Conservation (phyloP, 2,888 invertebrate genomes). For the Ctenicera cuprea region DNA sequence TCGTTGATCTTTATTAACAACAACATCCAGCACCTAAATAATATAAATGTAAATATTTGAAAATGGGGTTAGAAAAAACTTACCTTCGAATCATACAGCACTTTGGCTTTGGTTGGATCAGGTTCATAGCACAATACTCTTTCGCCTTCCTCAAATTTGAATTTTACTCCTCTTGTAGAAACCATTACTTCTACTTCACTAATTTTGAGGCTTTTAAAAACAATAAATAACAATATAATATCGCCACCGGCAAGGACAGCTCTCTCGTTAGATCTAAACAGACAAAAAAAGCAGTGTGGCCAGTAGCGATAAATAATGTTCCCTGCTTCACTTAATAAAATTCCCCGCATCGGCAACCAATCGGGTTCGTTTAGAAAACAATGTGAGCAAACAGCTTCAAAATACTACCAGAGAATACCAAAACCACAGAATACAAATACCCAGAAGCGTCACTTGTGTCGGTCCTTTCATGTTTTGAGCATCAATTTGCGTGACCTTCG, state of each 20-base stretch:
- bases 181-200: slow-evolving; percentile 35
- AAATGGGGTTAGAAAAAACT: slow-evolving; percentile 47
- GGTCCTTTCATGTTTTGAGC: too few species aligned
- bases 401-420: too few species aligned
- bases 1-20: slow-evolving; percentile 86
- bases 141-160: slow-evolving; percentile 92
- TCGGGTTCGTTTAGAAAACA: too few species aligned
- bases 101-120: slow-evolving; percentile 96
- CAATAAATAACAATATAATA: not conserved
- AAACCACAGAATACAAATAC: too few species aligned
- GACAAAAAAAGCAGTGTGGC: too few species aligned
- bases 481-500: too few species aligned
- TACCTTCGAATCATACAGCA: slow-evolving; percentile 97
- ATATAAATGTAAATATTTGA: not conserved
- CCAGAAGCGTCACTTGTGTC: too few species aligned
- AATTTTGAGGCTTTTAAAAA: slow-evolving; percentile 29
- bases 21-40: slow-evolving; percentile 88
- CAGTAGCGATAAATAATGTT: too few species aligned
- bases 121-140: slow-evolving; percentile 97
- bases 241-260: not conserved
- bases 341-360: too few species aligned
- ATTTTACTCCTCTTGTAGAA: slow-evolving; percentile 84
- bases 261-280: too few species aligned
- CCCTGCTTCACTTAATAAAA: too few species aligned
- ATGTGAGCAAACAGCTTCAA: too few species aligned